A percentile compares a stretch with the other conserved stretches of the same genome.
phyloP scores from a whole-genome alignment of 2,888 invertebrate species.

The Trachelus iudaicus region DNA sequence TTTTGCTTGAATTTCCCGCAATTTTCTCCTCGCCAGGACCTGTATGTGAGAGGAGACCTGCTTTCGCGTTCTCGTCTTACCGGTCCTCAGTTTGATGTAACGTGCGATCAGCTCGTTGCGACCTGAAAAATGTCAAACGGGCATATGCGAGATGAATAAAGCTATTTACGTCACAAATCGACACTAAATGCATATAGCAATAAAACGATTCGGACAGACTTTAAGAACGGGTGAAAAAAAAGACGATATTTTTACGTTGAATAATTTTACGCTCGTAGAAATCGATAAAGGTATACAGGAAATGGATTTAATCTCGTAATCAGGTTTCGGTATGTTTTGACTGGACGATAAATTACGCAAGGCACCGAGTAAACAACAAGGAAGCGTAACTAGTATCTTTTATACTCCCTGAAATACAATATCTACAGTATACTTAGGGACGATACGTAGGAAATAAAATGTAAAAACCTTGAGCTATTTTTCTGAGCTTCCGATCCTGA shows the following conservation, averaged over 20 bases:
- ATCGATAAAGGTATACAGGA: neutral
- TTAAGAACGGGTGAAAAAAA: neutral
- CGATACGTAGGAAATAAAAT: neutral
- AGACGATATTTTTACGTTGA: neutral
- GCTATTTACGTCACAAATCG: neutral
- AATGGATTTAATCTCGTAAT: no score
- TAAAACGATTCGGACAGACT: neutral
- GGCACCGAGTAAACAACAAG: no score
- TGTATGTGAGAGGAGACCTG: slow-evolving; percentile 99
- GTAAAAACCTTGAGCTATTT: neutral
- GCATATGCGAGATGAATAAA: neutral
- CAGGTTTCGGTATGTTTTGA: no score
- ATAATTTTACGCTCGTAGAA: neutral
- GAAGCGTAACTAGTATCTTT: no score
- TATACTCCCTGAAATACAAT: no score
- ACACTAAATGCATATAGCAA: neutral
- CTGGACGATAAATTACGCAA: no score
- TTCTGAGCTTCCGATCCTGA: neutral
- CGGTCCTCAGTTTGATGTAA: slow-evolving; percentile 99
- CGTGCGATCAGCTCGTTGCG: slow-evolving; percentile 99
- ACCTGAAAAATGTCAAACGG: slow-evolving; percentile 67
- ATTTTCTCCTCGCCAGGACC: slow-evolving; percentile 97
- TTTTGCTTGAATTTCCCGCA: slow-evolving; percentile 98
- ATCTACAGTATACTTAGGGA: no score
- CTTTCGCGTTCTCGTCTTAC: slow-evolving; percentile 99